phyloP scores from a whole-genome alignment of 2,113 vertebrate genomes.

The Nothoprocta perdicaria region DNA sequence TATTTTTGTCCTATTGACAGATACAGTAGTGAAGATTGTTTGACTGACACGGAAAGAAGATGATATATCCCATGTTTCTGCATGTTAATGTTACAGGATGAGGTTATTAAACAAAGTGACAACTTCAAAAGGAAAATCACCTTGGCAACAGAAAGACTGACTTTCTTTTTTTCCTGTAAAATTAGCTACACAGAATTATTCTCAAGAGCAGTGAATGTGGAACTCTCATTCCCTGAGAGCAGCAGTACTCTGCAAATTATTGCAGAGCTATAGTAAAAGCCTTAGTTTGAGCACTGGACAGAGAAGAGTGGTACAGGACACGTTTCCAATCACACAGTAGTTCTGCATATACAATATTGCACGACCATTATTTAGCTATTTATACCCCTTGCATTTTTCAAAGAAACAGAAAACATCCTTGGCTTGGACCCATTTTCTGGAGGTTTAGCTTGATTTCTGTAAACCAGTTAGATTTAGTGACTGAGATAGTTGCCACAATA shows the following conservation, averaged over 20 bases:
- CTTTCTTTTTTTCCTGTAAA: constrained; percentile 1
- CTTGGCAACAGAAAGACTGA: constrained; percentile 25
- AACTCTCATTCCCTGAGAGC: neutral
- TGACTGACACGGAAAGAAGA: neutral
- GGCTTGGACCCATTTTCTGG: neutral
- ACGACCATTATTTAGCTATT: neutral
- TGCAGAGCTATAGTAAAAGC: neutral
- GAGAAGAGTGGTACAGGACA: neutral
- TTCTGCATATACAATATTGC: neutral
- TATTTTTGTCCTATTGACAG: neutral
- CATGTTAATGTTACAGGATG: constrained; percentile 30
- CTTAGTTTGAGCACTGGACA: neutral
- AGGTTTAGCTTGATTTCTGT: neutral
- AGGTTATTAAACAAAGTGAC: constrained; percentile 1
- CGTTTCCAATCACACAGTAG: neutral
- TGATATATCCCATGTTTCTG: neutral
- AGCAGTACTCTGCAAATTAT: neutral
- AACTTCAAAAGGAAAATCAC: constrained; percentile 50
- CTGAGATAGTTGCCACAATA: neutral
- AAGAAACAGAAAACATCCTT: neutral
- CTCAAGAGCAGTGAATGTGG: neutral
- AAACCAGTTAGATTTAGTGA: neutral
- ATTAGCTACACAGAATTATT: constrained; percentile 36
- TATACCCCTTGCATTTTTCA: neutral
- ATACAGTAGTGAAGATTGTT: neutral